Percentiles rank a stretch among this genome's conserved stretches.
These are phyloP conservation scores for Cossypha dichroa DNA, from an alignment of 2,797 vertebrate genomes.

Conservation along the genomic window DNA sequence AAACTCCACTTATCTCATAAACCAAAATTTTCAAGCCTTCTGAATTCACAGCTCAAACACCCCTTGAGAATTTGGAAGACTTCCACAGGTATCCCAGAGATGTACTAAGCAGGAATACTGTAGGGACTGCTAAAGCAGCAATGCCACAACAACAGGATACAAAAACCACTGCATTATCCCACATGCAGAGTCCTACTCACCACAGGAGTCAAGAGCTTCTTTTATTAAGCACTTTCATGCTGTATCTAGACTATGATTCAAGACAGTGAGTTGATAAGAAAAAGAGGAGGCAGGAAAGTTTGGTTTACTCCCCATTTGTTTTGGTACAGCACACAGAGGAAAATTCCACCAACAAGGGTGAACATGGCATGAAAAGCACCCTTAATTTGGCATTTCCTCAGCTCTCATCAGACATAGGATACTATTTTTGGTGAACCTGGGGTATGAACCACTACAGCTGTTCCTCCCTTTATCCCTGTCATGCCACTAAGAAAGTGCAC, in stretches of 20 bases:
- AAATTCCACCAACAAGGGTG: background rate
- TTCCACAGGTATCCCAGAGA: background rate
- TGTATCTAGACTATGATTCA: background rate
- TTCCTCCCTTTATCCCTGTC: background rate
- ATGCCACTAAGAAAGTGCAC: background rate
- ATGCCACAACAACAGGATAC: rapidly evolving
- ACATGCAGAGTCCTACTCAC: background rate
- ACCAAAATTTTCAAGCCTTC: background rate
- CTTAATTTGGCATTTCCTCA: background rate
- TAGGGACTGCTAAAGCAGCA: background rate
- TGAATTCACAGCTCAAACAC: background rate
- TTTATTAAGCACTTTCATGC: background rate
- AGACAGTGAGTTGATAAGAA: background rate
- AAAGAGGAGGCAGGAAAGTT: background rate
- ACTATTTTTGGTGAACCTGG: background rate
- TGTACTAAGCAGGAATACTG: background rate
- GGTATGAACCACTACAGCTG: background rate
- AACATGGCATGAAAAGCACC: background rate
- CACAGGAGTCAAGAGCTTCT: background rate
- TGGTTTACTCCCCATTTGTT: background rate
- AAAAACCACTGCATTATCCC: background rate
- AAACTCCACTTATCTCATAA: background rate
- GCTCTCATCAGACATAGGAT: background rate
- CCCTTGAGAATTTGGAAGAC: rapidly evolving
- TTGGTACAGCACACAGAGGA: background rate